Evolutionary conservation across 2,888 invertebrate species (phyloP).

Genomic region (Aspidiotus rigidus): DNA sequence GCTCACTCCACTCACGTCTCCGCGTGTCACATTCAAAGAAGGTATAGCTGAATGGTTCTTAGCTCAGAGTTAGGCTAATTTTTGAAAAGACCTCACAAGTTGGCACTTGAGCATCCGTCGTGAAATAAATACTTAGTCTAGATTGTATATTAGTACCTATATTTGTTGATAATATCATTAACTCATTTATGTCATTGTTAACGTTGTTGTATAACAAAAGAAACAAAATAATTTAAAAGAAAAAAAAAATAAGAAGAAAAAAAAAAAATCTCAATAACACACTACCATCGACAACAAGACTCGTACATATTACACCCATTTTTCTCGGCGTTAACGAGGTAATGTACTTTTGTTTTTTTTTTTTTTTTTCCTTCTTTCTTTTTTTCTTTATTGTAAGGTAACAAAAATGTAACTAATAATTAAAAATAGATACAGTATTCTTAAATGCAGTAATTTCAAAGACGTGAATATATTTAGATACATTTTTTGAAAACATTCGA

Average conservation of each 20-base stretch:
- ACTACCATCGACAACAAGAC: constrained; percentile 2
- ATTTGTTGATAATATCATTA: constrained; percentile 18
- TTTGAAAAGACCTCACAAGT: too few species aligned
- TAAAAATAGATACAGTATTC: constrained; percentile 15
- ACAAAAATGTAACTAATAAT: constrained; percentile 24
- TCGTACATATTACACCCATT: neutral
- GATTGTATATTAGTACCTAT: constrained; percentile 12
- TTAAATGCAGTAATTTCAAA: constrained; percentile 30
- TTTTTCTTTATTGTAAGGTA: constrained; percentile 15
- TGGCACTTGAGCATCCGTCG: too few species aligned
- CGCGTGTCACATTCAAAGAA: too few species aligned
- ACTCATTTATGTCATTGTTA: constrained; percentile 6
- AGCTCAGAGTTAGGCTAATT: too few species aligned
- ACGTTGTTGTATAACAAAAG: constrained; percentile 5
- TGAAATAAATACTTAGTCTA: neutral
- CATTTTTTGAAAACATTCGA: too few species aligned
- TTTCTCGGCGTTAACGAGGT: neutral
- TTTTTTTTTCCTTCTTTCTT: constrained; percentile 3
- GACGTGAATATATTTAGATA: constrained; percentile 11
- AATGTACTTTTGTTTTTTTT: neutral
- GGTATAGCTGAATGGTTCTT: too few species aligned
- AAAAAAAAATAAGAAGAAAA: too few species aligned
- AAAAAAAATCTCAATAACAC: neutral
- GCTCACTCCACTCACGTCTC: too few species aligned
- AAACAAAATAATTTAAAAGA: too few species aligned